Evolutionary conservation across 2,888 invertebrate genomes (phyloP).

Genomic region (Folsomia manolachei): DNA sequence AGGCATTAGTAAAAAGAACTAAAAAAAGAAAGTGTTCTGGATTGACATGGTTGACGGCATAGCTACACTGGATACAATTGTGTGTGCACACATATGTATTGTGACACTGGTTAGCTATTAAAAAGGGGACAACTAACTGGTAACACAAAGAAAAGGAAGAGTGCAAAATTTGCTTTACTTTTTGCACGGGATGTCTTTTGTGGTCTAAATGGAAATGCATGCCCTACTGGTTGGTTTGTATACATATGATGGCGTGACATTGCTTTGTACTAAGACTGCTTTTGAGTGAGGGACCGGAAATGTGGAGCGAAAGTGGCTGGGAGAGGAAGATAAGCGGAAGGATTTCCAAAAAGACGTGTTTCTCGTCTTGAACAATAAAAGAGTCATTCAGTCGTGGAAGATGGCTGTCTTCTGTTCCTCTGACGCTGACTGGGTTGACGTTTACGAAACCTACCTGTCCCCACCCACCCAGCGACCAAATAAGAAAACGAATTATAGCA

Average conservation of each 20-base stretch:
- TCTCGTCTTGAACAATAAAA: not conserved
- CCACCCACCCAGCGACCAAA: no score
- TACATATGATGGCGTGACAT: no score
- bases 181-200: constrained; percentile 1
- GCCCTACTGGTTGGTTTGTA: not conserved
- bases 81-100: not conserved
- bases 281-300: constrained; percentile 1
- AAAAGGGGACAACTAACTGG: not conserved
- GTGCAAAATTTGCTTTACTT: constrained; percentile 8
- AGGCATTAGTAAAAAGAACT: no score
- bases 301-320: not conserved
- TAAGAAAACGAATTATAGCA: no score
- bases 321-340: constrained; percentile 7
- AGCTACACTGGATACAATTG: no score
- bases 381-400: not conserved
- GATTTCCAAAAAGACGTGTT: not conserved
- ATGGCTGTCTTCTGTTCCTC: not conserved
- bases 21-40: no score
- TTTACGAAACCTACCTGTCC: not conserved
- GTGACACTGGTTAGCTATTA: no score
- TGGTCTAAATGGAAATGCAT: not conserved
- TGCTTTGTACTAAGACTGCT: no score
- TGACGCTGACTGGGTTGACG: not conserved
- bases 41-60: no score
- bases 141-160: not conserved